Base-by-base conservation (phyloP, 2,113 vertebrate species). In the Thamnophis sirtalis region DNA sequence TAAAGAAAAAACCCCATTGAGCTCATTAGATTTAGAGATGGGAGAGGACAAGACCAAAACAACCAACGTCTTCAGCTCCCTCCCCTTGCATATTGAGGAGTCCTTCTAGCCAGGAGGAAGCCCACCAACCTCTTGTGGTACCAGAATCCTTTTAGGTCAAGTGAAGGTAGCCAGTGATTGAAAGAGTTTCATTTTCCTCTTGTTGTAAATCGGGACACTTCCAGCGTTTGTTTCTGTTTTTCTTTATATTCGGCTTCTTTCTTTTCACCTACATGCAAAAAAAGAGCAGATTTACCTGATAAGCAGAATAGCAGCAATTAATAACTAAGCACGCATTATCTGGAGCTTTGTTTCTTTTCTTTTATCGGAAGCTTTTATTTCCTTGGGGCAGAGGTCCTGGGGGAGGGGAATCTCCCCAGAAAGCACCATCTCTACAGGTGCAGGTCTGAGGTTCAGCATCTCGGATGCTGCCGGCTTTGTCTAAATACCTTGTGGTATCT, bases 321-420 rank as follows among this genome's bases (percentile, higher is more conserved):
- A 9, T 21, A 43, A 3, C 22, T 85, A 60, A 85, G 84, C n/a
- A 15, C 53, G 80, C 55, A 1, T 8, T 53, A 89, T 7, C 3
- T 1, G 4, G 50, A 89, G 48, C 50, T 91, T 92, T 21, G 15
- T 92, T 87, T 28, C 10, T n/a, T 50, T 9, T 92, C 80, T 4
- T 92, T 91, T 87, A 53, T 60, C 43, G 91, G 87, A 93, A 84
- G 10, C 86, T 87, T 60, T 51, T 33, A 19, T 9, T 84, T 88
- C 22, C 9, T 9, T 24, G 2, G 6, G 87, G 9, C 50, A 80
- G 33, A 26, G 51, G 43, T 19, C 43, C 51, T 17, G 1, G 24
- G 60, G 50, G 21, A 19, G 26, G 11, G 51, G 10, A 6, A 17
- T 28, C 50, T 13, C 1, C 24, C 10, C 24, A 4, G 28, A 9